Evolutionary conservation across 1,140 invertebrate genomes (phyloP).

Genomic region (Nasonia vitripennis): DNA sequence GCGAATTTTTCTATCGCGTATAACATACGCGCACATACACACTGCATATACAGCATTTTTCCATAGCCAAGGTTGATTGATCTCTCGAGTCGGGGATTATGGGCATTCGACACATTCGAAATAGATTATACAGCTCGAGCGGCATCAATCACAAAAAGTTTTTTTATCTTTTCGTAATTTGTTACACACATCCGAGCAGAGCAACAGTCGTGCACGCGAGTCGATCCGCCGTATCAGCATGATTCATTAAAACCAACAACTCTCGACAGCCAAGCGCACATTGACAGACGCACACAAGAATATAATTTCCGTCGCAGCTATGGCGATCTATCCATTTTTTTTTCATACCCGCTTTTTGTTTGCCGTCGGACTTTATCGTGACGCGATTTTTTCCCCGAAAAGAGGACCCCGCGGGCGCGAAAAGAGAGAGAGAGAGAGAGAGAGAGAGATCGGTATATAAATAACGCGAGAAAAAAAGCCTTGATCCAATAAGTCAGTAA

Average conservation of each 20-base stretch:
- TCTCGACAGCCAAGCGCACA: neutral
- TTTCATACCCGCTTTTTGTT: slow-evolving; percentile 13
- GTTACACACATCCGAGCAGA: neutral
- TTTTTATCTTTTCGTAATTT: neutral
- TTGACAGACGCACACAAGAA: neutral
- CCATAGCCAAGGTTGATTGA: neutral
- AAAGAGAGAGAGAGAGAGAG: too few relatives aligned
- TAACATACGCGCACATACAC: too few relatives aligned
- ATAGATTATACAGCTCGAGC: neutral
- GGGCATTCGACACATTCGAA: neutral
- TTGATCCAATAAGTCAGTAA: slow-evolving; percentile 52
- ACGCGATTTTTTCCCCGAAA: slow-evolving; percentile 18
- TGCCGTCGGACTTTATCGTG: neutral
- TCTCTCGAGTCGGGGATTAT: neutral
- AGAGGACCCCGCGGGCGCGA: neutral
- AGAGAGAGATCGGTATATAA: slow-evolving; percentile 16
- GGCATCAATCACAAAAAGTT: neutral
- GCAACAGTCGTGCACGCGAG: neutral
- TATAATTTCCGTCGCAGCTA: neutral
- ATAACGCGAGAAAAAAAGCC: slow-evolving; percentile 41
- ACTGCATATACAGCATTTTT: neutral
- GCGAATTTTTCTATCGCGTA: too few relatives aligned
- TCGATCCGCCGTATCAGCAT: neutral
- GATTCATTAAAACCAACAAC: neutral
- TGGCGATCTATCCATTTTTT: slow-evolving; percentile 10